These are phyloP conservation scores for Megalops atlanticus DNA, from an alignment of 2,113 vertebrate genomes.

Conservation along the genomic window DNA sequence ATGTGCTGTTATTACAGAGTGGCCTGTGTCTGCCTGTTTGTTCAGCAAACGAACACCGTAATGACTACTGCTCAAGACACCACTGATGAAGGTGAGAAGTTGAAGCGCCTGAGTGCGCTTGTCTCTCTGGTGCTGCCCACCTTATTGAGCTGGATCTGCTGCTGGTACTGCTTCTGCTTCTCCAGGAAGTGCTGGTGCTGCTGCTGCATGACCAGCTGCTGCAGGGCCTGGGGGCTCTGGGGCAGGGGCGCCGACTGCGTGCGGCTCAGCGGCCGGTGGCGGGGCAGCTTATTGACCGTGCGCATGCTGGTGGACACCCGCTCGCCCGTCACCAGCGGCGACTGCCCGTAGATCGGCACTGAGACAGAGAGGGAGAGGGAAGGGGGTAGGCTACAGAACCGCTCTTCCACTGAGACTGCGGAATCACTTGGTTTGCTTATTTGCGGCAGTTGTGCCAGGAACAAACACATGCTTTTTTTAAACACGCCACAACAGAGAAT, in stretches of 20 bases:
- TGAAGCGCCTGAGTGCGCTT: not conserved
- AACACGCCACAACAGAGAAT: too few species aligned
- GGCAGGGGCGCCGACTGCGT: constrained; percentile 91
- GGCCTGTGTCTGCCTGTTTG: too few species aligned
- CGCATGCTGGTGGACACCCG: constrained; percentile 77
- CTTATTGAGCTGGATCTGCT: constrained; percentile 77
- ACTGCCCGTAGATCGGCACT: constrained; percentile 92
- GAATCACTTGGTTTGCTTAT: not conserved
- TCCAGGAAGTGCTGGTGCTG: constrained; percentile 91
- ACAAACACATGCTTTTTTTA: too few species aligned
- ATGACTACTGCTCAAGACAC: too few species aligned
- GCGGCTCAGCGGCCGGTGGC: constrained; percentile 87
- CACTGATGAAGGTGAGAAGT: too few species aligned
- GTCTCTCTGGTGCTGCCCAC: constrained; percentile 44
- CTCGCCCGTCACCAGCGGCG: constrained; percentile 86
- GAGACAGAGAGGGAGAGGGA: not conserved
- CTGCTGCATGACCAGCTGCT: constrained; percentile 90
- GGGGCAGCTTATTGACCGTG: constrained; percentile 81
- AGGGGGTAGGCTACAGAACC: not conserved
- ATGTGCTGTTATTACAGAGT: too few species aligned
- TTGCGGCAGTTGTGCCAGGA: not conserved
- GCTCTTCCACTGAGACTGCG: not conserved
- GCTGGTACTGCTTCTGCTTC: constrained; percentile 82
- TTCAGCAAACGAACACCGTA: too few species aligned
- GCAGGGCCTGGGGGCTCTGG: constrained; percentile 90